A percentile compares a stretch with the other conserved stretches of the same genome.
Evolutionary conservation across 2,797 vertebrate genomes (phyloP).

Genomic region (Hafferia zeledoni): DNA sequence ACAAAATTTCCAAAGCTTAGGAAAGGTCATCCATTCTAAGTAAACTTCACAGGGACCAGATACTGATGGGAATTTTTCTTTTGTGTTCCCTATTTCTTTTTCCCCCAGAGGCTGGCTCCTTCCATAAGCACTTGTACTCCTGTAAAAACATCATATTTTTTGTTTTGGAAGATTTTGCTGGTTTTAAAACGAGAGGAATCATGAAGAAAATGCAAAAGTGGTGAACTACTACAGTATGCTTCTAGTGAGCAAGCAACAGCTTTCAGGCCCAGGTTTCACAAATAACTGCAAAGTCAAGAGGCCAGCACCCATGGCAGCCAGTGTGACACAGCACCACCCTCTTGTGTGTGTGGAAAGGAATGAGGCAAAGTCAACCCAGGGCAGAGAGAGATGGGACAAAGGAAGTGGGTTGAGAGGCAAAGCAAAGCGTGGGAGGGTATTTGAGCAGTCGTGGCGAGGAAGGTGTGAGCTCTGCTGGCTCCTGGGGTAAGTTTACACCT

Average conservation of each 20-base stretch:
- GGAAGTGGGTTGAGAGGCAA: not conserved
- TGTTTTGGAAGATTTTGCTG: not conserved
- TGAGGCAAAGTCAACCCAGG: not conserved
- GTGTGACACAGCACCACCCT: not conserved
- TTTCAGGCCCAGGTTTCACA: not conserved
- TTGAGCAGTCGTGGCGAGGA: not conserved
- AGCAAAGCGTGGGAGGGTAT: not conserved
- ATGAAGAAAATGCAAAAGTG: not conserved
- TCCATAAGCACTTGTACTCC: not conserved
- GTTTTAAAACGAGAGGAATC: not conserved
- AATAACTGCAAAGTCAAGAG: not conserved
- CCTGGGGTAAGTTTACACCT: not conserved
- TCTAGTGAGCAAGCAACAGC: not conserved
- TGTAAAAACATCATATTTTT: not conserved
- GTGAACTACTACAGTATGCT: fast-evolving
- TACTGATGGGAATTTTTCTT: not conserved
- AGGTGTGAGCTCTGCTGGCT: not conserved
- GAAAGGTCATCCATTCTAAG: not conserved
- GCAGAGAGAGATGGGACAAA: not conserved
- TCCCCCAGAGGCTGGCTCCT: not conserved
- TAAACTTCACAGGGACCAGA: not conserved
- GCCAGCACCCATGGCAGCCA: fast-evolving
- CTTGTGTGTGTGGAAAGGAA: not conserved
- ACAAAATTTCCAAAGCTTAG: not conserved
- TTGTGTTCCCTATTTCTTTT: not conserved